A percentile compares a stretch with the other conserved stretches of the same genome.
Conservation (phyloP, 30 jellyfish, hydroid and myxozoan species). For the Euphysa ruthae region DNA sequence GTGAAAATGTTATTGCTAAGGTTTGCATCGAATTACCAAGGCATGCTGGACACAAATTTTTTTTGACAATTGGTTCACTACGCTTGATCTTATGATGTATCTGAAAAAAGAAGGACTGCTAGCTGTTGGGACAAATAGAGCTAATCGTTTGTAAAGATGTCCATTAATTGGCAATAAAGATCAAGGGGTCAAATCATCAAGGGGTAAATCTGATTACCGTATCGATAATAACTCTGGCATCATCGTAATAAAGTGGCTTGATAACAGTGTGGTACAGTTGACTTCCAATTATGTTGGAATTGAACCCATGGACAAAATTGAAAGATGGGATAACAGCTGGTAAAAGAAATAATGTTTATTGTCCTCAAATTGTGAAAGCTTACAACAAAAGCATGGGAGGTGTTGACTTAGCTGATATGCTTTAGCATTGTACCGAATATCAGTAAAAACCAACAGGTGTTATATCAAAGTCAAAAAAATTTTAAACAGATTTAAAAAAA, state of each 20-base stretch:
- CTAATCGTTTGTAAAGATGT: slow-evolving; percentile 47
- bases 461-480: slow-evolving; percentile 31
- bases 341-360: background rate
- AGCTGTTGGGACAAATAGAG: slow-evolving; percentile 51
- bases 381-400: slow-evolving; percentile 76
- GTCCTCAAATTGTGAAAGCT: slow-evolving; percentile 40
- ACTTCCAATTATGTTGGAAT: slow-evolving; percentile 37
- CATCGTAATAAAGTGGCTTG: slow-evolving; percentile 22
- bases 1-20: slow-evolving; percentile 53
- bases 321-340: slow-evolving; percentile 15
- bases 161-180: slow-evolving; percentile 43
- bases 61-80: slow-evolving; percentile 66
- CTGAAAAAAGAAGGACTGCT: slow-evolving; percentile 30
- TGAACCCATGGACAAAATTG: slow-evolving; percentile 32
- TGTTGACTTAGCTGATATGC: slow-evolving; percentile 71
- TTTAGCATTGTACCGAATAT: slow-evolving; percentile 43
- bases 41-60: slow-evolving; percentile 17
- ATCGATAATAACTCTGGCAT: slow-evolving; percentile 13
- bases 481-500: too few relatives aligned
- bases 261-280: slow-evolving; percentile 35
- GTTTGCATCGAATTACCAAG: slow-evolving; percentile 47
- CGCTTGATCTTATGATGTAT: slow-evolving; percentile 31
- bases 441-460: slow-evolving; percentile 40
- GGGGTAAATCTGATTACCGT: slow-evolving; percentile 20
- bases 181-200: background rate